A percentile compares a stretch with the other conserved stretches of the same genome.
Conservation (phyloP, 2,888 invertebrate genomes). For the Drosophila pseudotalamancana region DNA sequence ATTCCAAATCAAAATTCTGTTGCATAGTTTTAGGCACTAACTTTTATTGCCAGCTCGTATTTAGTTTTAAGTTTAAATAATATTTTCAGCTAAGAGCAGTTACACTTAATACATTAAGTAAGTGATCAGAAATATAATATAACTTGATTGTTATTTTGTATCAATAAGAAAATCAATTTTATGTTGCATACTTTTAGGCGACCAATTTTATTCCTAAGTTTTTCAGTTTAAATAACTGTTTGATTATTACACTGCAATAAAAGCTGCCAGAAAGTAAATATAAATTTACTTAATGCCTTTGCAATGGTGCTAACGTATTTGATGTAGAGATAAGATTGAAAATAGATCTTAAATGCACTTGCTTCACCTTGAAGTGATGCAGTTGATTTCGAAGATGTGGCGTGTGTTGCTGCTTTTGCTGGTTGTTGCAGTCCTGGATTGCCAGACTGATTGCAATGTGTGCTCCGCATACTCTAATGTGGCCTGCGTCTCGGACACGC, state of each 20-base stretch:
- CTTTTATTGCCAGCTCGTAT: not conserved
- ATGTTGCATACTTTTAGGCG: not conserved
- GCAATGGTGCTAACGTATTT: not conserved
- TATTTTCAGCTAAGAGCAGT: too few relatives aligned
- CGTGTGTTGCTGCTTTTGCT: conserved; percentile 32
- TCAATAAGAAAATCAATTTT: not conserved
- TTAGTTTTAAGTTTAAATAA: too few relatives aligned
- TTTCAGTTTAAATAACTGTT: not conserved
- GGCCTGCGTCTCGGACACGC: conserved; percentile 46
- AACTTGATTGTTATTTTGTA: too few relatives aligned
- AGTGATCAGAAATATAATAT: too few relatives aligned
- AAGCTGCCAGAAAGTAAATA: not conserved
- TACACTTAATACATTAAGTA: not conserved
- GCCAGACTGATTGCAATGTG: conserved; percentile 43
- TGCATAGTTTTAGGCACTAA: not conserved
- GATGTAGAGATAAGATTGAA: conserved; percentile 39
- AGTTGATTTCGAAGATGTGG: conserved; percentile 46
- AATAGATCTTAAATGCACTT: conserved; percentile 1
- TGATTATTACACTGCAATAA: not conserved
- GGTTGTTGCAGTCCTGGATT: conserved; percentile 27
- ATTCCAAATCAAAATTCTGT: not conserved
- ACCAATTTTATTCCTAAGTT: not conserved
- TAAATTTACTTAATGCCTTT: conserved; percentile 1
- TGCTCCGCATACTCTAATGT: conserved; percentile 14
- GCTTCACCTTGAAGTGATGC: not conserved